Evolutionary conservation across 2,113 vertebrate genomes (phyloP), one percentile per base, ranked within the genome.

Genomic region (Myxocyprinus asiaticus): DNA sequence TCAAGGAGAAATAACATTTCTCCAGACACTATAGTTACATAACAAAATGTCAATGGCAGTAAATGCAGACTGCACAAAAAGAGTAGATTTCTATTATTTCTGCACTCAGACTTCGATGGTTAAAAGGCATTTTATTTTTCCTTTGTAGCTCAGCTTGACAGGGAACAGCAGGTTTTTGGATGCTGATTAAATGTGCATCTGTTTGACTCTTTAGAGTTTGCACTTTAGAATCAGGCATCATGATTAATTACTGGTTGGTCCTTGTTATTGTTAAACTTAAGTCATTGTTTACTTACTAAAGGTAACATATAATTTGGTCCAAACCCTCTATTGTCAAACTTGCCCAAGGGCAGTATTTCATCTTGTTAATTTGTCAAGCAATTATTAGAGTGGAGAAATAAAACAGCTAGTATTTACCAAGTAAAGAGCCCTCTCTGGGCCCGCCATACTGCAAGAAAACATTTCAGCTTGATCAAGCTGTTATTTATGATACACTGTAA

Each of bases 241-340:
- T 55, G 50, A 56, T 7, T 17, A 7, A 45, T 59, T 59, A 4
- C 43, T 11, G 9, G 53, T 45, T 59, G 11, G 12, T 43, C 48
- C 14, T 15, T 69, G 22, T 58, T 72, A 17, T 17, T 59, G 55
- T 56, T 3, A 14, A 56, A 56, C 9, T 53, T 4, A 72, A 59
- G 33, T 7, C n/a, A n/a, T 56, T 56, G 51, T 71, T 71, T 71
- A 56, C 68, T 5, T 15, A 56, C 8, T 44, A 56, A 70, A 15
- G 56, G 14, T 10, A n/a, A 43, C 7, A 15, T 44, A 43, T 69
- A 11, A 42, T 48, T 53, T 33, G 8, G 47, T 68, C 10, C 11
- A 69, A 51, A 51, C 48, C 0, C 2, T 69, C 4, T 10, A 3
- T 55, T 71, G 33, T 56, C 5, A 56, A 14, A 56, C 55, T 56